Conservation (phyloP, 2,888 invertebrate species). For the Cremastinae sp. region DNA sequence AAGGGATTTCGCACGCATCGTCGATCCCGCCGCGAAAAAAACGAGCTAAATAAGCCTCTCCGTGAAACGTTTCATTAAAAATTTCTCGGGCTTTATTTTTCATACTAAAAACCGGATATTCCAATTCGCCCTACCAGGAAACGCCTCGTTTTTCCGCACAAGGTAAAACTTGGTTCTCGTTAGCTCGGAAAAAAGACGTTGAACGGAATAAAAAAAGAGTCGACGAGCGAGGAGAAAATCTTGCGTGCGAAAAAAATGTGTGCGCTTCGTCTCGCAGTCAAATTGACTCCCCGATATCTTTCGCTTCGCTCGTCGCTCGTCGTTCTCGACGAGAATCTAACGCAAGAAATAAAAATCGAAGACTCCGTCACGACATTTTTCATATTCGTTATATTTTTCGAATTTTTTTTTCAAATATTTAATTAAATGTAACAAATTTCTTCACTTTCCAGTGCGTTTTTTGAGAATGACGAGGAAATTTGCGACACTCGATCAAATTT, state of each 20-base stretch:
- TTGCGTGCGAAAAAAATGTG: neutral
- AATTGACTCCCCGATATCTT: neutral
- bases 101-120: conserved; percentile 15
- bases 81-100: conserved; percentile 26
- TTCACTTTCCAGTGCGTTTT: too few relatives aligned
- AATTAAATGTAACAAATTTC: too few relatives aligned
- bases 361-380: too few relatives aligned
- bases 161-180: neutral
- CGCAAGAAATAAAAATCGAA: too few relatives aligned
- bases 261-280: conserved; percentile 7
- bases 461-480: too few relatives aligned
- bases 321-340: neutral
- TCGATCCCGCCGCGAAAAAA: conserved; percentile 36
- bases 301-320: conserved; percentile 8
- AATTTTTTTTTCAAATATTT: too few relatives aligned
- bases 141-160: conserved; percentile 7
- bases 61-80: conserved; percentile 47
- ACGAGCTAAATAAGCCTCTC: conserved; percentile 29
- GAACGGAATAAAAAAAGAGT: neutral
- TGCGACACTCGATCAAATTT: too few relatives aligned
- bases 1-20: conserved; percentile 38
- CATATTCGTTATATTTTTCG: too few relatives aligned
- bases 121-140: conserved; percentile 23
- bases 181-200: neutral
- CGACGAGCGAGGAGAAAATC: too few relatives aligned